A percentile compares a stretch with the other conserved stretches of the same genome.
Conservation (phyloP, 2,797 vertebrate genomes). For the Thamnophis elegans region DNA sequence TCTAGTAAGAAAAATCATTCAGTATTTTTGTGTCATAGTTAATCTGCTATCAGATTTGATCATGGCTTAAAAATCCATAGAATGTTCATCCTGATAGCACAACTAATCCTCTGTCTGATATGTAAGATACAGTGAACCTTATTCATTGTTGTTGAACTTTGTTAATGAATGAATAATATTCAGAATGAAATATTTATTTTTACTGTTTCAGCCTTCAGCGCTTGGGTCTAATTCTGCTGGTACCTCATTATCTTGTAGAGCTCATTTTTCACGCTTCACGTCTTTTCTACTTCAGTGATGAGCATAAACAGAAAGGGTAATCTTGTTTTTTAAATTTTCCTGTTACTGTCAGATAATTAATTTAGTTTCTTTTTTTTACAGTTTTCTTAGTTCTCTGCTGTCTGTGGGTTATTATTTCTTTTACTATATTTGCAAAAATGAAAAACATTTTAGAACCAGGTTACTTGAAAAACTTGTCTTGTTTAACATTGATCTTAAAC, state of each 20-base stretch:
- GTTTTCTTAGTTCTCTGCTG: background rate
- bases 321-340: background rate
- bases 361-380: background rate
- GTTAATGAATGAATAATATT: background rate
- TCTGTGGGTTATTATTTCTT: background rate
- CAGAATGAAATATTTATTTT: constrained; percentile 16
- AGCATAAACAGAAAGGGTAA: constrained; percentile 87
- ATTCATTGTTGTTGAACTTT: background rate
- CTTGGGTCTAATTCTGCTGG: constrained; percentile 81
- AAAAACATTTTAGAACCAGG: background rate
- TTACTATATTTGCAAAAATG: background rate
- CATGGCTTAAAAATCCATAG: background rate
- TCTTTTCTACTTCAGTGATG: constrained; percentile 86
- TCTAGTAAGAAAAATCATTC: background rate
- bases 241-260: constrained; percentile 86
- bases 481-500: background rate
- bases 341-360: background rate
- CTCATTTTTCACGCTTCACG: constrained; percentile 84
- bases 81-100: background rate
- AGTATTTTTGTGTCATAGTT: background rate
- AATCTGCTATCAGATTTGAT: background rate
- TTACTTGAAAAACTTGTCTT: background rate
- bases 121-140: background rate
- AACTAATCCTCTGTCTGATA: background rate
- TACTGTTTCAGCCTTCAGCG: constrained; percentile 75